These are phyloP conservation scores for Watsonalla binaria DNA, from an alignment of 2,888 invertebrate species.

Conservation along the genomic window DNA sequence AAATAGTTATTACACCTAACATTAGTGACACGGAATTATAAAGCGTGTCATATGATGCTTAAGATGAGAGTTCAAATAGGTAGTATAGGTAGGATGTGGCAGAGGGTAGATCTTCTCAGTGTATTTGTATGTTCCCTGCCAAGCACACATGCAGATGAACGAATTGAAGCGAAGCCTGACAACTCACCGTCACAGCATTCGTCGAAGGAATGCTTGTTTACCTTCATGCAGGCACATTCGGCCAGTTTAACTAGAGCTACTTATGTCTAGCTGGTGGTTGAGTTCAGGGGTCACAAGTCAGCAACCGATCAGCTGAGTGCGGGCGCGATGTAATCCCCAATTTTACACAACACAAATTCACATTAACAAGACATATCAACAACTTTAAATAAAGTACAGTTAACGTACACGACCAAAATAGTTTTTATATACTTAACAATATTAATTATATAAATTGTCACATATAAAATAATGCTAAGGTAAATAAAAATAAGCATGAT, in stretches of 20 bases:
- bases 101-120: not conserved
- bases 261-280: constrained; percentile 57
- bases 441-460: constrained; percentile 22
- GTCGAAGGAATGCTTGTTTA: constrained; percentile 70
- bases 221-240: constrained; percentile 66
- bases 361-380: constrained; percentile 75
- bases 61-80: too few species aligned
- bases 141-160: not conserved
- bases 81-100: not conserved
- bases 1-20: too few species aligned
- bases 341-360: constrained; percentile 77
- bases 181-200: constrained; percentile 72
- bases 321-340: constrained; percentile 65
- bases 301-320: constrained; percentile 69
- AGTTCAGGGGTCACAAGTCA: constrained; percentile 62
- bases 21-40: too few species aligned
- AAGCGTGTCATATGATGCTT: too few species aligned
- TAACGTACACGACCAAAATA: constrained; percentile 76
- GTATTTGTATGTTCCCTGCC: not conserved
- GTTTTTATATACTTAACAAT: constrained; percentile 50
- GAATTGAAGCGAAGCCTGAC: constrained; percentile 47
- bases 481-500: constrained; percentile 64
- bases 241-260: constrained; percentile 69
- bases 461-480: constrained; percentile 52
- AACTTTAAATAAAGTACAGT: constrained; percentile 43